Percentiles rank a stretch among this genome's conserved stretches.
Evolutionary conservation across 2,113 vertebrate genomes (phyloP).

Genomic region (Nothoprocta perdicaria): DNA sequence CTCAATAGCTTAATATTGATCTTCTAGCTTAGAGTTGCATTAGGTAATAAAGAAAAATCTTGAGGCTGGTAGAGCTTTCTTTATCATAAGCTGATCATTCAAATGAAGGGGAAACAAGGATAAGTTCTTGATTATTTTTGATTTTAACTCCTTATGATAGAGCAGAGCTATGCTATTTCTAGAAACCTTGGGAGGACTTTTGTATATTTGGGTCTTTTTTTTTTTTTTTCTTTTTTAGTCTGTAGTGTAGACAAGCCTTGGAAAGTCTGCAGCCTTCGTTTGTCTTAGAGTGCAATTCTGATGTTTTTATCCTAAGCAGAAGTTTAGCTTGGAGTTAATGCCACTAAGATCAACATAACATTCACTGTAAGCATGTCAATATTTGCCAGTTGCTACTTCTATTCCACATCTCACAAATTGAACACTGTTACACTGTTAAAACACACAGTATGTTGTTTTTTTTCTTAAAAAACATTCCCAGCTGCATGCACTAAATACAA

Average conservation of each 20-base stretch:
- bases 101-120: not conserved
- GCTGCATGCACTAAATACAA: not conserved
- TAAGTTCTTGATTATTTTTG: not conserved
- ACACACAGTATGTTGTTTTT: not conserved
- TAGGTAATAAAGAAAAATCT: not conserved
- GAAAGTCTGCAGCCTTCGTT: not conserved
- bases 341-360: not conserved
- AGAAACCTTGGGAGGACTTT: too few relatives aligned
- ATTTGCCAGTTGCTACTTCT: not conserved
- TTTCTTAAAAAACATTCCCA: not conserved
- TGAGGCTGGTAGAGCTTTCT: not conserved
- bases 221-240: not conserved
- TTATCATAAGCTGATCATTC: not conserved
- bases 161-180: not conserved
- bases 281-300: not conserved
- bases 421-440: not conserved
- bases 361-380: not conserved
- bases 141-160: not conserved
- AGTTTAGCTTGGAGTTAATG: not conserved
- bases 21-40: not conserved
- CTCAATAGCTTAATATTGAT: not conserved
- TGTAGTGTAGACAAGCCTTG: not conserved
- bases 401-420: not conserved
- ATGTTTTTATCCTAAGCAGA: not conserved
- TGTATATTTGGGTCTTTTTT: not conserved